Conservation (phyloP, 2,113 vertebrate genomes). For the Cranoglanis bouderius region DNA sequence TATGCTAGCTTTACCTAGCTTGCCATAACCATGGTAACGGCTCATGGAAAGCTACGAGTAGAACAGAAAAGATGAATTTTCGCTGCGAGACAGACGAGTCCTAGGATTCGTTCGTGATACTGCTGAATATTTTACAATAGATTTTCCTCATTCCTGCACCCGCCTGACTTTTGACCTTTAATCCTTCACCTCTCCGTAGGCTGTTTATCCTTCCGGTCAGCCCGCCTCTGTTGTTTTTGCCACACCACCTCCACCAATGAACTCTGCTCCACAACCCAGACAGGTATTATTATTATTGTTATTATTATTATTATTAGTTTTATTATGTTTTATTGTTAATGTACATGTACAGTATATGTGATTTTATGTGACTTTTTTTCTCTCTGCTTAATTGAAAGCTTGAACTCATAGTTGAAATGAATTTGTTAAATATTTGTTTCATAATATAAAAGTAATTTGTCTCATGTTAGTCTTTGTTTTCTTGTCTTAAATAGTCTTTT, state of each 20-base stretch:
- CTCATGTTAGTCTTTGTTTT: too few species aligned
- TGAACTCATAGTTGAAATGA: background rate
- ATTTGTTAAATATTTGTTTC: too few species aligned
- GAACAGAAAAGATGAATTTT: background rate
- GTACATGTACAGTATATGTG: too few species aligned
- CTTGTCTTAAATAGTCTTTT: too few species aligned
- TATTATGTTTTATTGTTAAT: background rate
- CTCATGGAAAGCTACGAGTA: background rate
- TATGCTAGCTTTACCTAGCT: background rate
- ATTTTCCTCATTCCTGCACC: background rate
- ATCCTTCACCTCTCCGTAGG: constrained; percentile 64
- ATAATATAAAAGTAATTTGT: too few species aligned
- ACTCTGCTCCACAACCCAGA: constrained; percentile 92
- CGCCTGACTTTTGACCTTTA: background rate
- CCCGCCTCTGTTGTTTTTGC: constrained; percentile 91
- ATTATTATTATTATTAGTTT: too few species aligned
- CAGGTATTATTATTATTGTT: constrained; percentile 80
- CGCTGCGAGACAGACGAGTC: background rate
- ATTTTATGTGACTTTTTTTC: background rate
- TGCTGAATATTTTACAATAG: background rate
- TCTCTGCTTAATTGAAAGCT: background rate
- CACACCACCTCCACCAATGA: constrained; percentile 93
- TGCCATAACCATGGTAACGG: background rate
- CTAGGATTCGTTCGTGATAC: background rate
- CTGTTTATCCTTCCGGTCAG: constrained; percentile 88